Base-by-base conservation (phyloP, 2,797 vertebrate species). In the Halcyon smyrnensis region DNA sequence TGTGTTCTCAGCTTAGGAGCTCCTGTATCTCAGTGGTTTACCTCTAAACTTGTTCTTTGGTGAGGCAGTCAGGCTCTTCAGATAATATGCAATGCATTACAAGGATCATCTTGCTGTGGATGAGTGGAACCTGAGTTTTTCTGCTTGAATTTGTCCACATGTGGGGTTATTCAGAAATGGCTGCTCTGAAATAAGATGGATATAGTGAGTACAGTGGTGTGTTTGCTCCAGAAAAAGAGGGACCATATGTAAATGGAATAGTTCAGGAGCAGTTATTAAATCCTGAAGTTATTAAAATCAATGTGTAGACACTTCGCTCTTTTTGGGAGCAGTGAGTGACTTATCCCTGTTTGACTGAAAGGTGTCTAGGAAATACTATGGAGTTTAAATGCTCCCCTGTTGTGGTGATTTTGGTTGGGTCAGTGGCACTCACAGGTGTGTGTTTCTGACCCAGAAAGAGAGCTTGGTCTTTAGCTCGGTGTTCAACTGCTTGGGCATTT, bases 181-280 rank as follows among this genome's bases (percentile, higher is more conserved):
- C 11, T 65, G 24, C 5, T 57, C 43, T 67, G 51, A 80, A 70
- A 28, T 43, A 36, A 69, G 16, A 30, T 21, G 0, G 25, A 63
- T 9, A 23, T 12, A 63, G 6, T 54, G n/a, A 60, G 11, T 5
- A n/a, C 0, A 7, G 19, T 11, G 13, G 16, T 65, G 18, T 0
- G 0, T 91, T 89, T 84, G 8, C 20, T 63, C 23, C 48, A 70
- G 65, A 34, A 45, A 74, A 68, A 60, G 19, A 59, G 27, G 32
- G 8, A 54, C 4, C 1, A 1, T 59, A 30, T 4, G 6, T 13
- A 70, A 18, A 7, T 34, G 15, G 15, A 48, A 37, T 41, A 74
- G 21, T 27, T 77, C 13, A 41, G 32, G 7, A 85, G 15, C 5
- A 70, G 12, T 56, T 81, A 48, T 16, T 73, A 46, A 70, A 92